Conservation (phyloP, 2,888 invertebrate species). For the Drosophila pullipes region DNA sequence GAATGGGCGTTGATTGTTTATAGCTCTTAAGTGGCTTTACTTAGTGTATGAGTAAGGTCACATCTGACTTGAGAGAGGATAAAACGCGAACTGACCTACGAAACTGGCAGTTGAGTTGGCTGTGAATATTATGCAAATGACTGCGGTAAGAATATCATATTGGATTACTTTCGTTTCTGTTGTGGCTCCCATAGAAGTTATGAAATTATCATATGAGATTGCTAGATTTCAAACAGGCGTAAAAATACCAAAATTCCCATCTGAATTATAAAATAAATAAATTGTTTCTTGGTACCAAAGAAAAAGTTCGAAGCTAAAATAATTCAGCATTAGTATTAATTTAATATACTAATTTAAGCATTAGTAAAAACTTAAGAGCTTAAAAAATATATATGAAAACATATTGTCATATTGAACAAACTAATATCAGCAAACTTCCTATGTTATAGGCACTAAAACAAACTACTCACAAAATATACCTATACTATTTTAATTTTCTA, state of each 20-base stretch:
- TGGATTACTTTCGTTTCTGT: constrained; percentile 9
- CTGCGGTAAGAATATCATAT: constrained; percentile 11
- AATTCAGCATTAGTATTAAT: neutral
- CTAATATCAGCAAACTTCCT: neutral
- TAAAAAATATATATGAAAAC: neutral
- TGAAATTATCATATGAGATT: constrained; percentile 8
- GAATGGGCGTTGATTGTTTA: constrained; percentile 66
- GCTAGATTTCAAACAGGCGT: neutral
- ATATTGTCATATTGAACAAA: neutral
- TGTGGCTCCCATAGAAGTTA: constrained; percentile 3
- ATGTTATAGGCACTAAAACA: neutral
- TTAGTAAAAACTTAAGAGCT: neutral
- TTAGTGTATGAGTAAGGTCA: constrained; percentile 27
- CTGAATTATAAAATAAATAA: neutral
- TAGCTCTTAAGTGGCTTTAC: constrained; percentile 51
- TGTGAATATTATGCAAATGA: constrained; percentile 43
- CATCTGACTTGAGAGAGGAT: neutral
- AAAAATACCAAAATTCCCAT: no score
- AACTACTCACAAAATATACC: constrained; percentile 2
- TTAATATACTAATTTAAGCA: neutral
- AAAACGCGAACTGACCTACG: constrained; percentile 29
- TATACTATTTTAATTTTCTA: constrained; percentile 19
- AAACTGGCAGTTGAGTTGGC: neutral
- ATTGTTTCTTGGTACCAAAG: neutral
- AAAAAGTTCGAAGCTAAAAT: neutral